Base-by-base conservation (phyloP, 1,140 invertebrate species). In the Drosophila jambulina region DNA sequence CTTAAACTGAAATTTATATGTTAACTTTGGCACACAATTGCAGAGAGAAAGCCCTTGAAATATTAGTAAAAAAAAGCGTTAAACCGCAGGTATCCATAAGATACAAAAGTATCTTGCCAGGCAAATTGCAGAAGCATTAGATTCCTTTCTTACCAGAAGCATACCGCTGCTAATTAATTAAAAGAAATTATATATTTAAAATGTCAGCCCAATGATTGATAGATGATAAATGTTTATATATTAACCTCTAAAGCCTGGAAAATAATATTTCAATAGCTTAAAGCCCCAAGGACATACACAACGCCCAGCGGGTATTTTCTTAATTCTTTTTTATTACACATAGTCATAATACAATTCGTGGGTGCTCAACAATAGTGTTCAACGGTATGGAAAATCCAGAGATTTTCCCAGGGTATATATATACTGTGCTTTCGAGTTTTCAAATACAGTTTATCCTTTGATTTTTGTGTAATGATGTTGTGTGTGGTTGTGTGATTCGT, bases 331-430 rank as follows among this genome's bases (percentile, higher is more conserved):
- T 76, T 76, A 76, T 76, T 76, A 76, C 74, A 76, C 74, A 76
- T 77, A 77, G 25, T 77, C 75, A 77, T 75, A 77, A 77, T 77
- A 68, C 48, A 67, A 59, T 77, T 77, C 49, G 63, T 77, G 48
- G 43, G 64, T 77, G 64, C 75, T 77, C 53, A 56, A 56, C 34
- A 53, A 21, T 40, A 57, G 61, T 46, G 51, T 34, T 64, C 62
- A 43, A 42, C 36, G 15, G 53, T 34, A 15, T 15, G 21, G 32
- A 12, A 38, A 67, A 23, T 46, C 13, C 25, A 21, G n/a, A 9
- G n/a, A 53, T n/a, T 36, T 45, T 45, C 38, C 23, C 48, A 23
- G 56, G 10, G 32, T 29, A 27, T 17, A 36, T 15, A 34, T 21
- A 23, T 36, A 34, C 19, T 56, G 54, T 76, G 56, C 34, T 34